A percentile compares a stretch with the other conserved stretches of the same genome.
These are phyloP conservation scores for Phyllotreta cruciferae DNA, from an alignment of 2,888 invertebrate species.

Conservation along the genomic window DNA sequence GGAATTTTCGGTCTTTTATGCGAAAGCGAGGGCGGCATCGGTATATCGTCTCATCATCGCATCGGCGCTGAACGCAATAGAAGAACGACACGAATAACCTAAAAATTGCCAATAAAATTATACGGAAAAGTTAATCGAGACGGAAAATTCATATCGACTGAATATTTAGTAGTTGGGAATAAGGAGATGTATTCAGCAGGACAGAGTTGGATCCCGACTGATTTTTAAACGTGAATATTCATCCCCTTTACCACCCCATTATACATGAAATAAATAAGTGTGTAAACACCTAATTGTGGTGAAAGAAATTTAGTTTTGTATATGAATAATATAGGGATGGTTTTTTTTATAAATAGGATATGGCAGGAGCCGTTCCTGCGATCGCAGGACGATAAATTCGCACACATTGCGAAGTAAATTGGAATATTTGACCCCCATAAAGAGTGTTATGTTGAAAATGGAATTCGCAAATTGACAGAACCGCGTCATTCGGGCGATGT, in stretches of 20 bases:
- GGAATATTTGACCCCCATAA: slow-evolving; percentile 61
- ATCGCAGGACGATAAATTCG: slow-evolving; percentile 54
- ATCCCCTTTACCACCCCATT: too few relatives aligned
- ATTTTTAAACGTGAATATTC: neutral
- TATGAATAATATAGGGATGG: too few relatives aligned
- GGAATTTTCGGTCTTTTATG: neutral
- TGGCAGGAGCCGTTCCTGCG: slow-evolving; percentile 12
- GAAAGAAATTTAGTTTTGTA: too few relatives aligned
- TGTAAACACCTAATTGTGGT: too few relatives aligned
- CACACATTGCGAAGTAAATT: slow-evolving; percentile 56
- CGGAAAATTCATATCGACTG: slow-evolving; percentile 55
- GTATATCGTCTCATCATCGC: neutral
- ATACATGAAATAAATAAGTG: too few relatives aligned
- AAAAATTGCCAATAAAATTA: slow-evolving; percentile 59
- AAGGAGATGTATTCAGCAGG: slow-evolving; percentile 57
- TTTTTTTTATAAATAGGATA: neutral
- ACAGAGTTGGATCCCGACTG: neutral
- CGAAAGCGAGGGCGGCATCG: neutral
- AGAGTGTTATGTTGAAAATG: slow-evolving; percentile 54
- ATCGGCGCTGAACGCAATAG: slow-evolving; percentile 12
- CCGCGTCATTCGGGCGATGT: slow-evolving; percentile 40
- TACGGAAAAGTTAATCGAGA: slow-evolving; percentile 55
- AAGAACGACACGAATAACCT: slow-evolving; percentile 49
- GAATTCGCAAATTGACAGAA: slow-evolving; percentile 57
- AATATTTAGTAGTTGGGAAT: slow-evolving; percentile 57